Percentiles rank a stretch among this genome's conserved stretches.
These are phyloP conservation scores for Caenorhabditis parvicauda DNA, from an alignment of 2,888 invertebrate species.

Conservation along the genomic window DNA sequence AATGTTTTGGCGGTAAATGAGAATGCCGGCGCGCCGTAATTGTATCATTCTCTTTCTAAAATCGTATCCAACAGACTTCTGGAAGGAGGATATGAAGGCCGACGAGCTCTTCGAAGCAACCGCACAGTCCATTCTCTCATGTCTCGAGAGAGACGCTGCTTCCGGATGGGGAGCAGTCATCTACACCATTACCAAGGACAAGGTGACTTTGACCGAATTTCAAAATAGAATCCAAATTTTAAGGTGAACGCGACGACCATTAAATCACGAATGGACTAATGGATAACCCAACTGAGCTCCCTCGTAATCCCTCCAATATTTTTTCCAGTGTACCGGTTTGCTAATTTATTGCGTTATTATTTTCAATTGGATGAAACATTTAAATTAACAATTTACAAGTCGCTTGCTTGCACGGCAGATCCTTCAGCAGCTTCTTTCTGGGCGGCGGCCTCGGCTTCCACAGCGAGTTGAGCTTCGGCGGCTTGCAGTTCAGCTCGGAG, in stretches of 20 bases:
- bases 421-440: too few relatives aligned
- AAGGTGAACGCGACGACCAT: slow-evolving; percentile 55
- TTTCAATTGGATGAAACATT: too few relatives aligned
- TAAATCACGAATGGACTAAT: slow-evolving; percentile 59
- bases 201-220: slow-evolving; percentile 13
- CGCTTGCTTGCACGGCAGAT: not conserved
- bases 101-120: slow-evolving; percentile 94
- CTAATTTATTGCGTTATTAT: too few relatives aligned
- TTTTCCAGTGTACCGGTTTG: too few relatives aligned
- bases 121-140: slow-evolving; percentile 88
- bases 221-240: not conserved
- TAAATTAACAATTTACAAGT: too few relatives aligned
- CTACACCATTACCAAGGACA: slow-evolving; percentile 67
- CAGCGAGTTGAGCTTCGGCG: slow-evolving; percentile 44
- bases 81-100: slow-evolving; percentile 69
- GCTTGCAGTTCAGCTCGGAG: slow-evolving; percentile 43
- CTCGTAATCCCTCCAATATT: too few relatives aligned
- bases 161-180: slow-evolving; percentile 98
- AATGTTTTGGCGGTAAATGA: not conserved
- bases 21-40: not conserved
- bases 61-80: slow-evolving; percentile 46
- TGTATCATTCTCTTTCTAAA: not conserved
- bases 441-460: slow-evolving; percentile 17
- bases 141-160: slow-evolving; percentile 91
- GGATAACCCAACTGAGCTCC: too few relatives aligned